Percentiles rank a stretch among this genome's conserved stretches.
Conservation (phyloP, 2,797 vertebrate species). For the Moxostoma hubbsi region DNA sequence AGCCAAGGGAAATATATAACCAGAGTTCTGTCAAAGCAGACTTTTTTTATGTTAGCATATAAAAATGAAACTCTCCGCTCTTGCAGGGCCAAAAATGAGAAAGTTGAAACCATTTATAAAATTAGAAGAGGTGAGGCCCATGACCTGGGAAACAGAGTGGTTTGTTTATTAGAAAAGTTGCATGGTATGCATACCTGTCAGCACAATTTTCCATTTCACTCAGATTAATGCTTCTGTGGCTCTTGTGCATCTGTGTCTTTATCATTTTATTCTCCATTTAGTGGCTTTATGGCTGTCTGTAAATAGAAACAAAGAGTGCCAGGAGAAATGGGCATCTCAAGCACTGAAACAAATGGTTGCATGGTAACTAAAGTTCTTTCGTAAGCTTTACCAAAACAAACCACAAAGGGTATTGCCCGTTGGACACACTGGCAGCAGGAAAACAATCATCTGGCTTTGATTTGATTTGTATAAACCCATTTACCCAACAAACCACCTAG, state of each 20-base stretch:
- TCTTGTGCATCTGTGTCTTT: slow-evolving; percentile 61
- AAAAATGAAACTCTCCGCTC: slow-evolving; percentile 60
- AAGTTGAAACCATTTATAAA: slow-evolving; percentile 57
- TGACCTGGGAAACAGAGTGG: slow-evolving; percentile 59
- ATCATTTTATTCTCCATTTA: slow-evolving; percentile 69
- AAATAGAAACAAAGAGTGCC: slow-evolving; percentile 62
- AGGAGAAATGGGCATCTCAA: slow-evolving; percentile 60
- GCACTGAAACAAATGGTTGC: slow-evolving; percentile 62
- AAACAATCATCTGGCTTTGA: slow-evolving; percentile 64
- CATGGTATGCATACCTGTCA: slow-evolving; percentile 65
- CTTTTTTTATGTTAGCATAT: slow-evolving; percentile 49
- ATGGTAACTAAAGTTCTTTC: slow-evolving; percentile 69
- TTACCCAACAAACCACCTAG: slow-evolving; percentile 65
- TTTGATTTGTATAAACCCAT: slow-evolving; percentile 72
- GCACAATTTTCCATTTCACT: slow-evolving; percentile 68
- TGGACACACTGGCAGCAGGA: slow-evolving; percentile 64
- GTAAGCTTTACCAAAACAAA: slow-evolving; percentile 69
- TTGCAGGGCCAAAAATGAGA: slow-evolving; percentile 48
- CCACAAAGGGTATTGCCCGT: slow-evolving; percentile 58
- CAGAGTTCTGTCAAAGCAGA: slow-evolving; percentile 59
- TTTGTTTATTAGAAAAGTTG: slow-evolving; percentile 66
- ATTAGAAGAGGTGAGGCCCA: slow-evolving; percentile 51
- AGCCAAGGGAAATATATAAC: slow-evolving; percentile 63
- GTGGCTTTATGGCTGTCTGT: slow-evolving; percentile 68
- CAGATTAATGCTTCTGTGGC: slow-evolving; percentile 69